Conservation (phyloP, 2,113 vertebrate species). For the Dascyllus trimaculatus region DNA sequence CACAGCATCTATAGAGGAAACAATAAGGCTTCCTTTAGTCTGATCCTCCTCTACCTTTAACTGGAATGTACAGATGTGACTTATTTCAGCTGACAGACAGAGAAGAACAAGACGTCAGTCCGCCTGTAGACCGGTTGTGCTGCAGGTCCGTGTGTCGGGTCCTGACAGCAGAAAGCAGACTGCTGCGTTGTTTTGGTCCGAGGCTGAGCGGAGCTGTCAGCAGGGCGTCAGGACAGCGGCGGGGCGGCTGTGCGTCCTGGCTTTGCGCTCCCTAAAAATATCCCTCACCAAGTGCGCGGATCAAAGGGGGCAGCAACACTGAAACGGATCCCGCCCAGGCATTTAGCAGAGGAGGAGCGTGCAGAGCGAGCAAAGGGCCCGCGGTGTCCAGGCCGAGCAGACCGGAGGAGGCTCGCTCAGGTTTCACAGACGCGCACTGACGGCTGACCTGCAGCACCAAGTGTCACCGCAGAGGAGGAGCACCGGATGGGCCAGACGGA, state of each 20-base stretch:
- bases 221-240: slow-evolving; percentile 7
- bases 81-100: too few species aligned
- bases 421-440: slow-evolving; percentile 75
- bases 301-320: slow-evolving; percentile 74
- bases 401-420: slow-evolving; percentile 58
- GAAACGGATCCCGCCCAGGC: slow-evolving; percentile 78
- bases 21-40: neutral
- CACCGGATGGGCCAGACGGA: slow-evolving; percentile 51
- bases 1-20: too few species aligned
- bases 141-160: too few species aligned
- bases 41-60: too few species aligned
- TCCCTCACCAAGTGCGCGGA: slow-evolving; percentile 65
- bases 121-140: too few species aligned
- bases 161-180: neutral
- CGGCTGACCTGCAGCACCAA: slow-evolving; percentile 39
- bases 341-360: slow-evolving; percentile 83
- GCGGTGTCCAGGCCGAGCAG: slow-evolving; percentile 44
- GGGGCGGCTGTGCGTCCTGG: slow-evolving; percentile 52
- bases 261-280: slow-evolving; percentile 82
- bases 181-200: slow-evolving; percentile 21
- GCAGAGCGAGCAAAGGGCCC: slow-evolving; percentile 60
- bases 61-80: too few species aligned
- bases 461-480: slow-evolving; percentile 43
- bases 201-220: neutral
- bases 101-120: too few species aligned